Conservation (phyloP, 1,140 invertebrate genomes). For the Hermetia illucens region DNA sequence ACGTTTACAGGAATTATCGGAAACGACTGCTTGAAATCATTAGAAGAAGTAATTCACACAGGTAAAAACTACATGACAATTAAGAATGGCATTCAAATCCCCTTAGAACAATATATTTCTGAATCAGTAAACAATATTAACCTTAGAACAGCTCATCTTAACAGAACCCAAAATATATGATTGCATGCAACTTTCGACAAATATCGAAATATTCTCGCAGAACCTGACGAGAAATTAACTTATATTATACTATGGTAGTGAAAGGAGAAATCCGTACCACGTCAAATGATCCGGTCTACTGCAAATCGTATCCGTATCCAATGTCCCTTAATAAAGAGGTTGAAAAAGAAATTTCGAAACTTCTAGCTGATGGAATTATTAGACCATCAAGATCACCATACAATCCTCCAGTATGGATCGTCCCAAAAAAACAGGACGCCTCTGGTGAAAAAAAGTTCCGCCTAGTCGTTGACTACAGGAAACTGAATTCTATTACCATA, state of each 20-base stretch:
- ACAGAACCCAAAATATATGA: too few relatives aligned
- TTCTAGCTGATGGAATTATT: background rate
- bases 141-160: too few relatives aligned
- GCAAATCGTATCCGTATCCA: background rate
- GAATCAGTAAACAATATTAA: too few relatives aligned
- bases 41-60: too few relatives aligned
- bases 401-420: conserved; percentile 13
- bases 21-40: too few relatives aligned
- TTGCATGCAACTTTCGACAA: too few relatives aligned
- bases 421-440: conserved; percentile 13
- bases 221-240: conserved; percentile 1
- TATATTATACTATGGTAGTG: background rate
- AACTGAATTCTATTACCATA: conserved; percentile 13
- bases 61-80: too few relatives aligned
- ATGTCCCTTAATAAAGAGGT: background rate
- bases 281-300: background rate
- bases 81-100: too few relatives aligned
- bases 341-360: background rate
- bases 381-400: conserved; percentile 4
- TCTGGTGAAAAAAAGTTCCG: conserved; percentile 12
- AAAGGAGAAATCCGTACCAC: background rate
- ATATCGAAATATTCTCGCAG: too few relatives aligned
- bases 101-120: too few relatives aligned
- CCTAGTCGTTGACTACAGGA: conserved; percentile 13
- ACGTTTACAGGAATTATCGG: too few relatives aligned